Percentiles rank a stretch among this genome's conserved stretches.
These are phyloP conservation scores for Drosophila bifasciata DNA, from an alignment of 1,140 invertebrate species.

Conservation along the genomic window DNA sequence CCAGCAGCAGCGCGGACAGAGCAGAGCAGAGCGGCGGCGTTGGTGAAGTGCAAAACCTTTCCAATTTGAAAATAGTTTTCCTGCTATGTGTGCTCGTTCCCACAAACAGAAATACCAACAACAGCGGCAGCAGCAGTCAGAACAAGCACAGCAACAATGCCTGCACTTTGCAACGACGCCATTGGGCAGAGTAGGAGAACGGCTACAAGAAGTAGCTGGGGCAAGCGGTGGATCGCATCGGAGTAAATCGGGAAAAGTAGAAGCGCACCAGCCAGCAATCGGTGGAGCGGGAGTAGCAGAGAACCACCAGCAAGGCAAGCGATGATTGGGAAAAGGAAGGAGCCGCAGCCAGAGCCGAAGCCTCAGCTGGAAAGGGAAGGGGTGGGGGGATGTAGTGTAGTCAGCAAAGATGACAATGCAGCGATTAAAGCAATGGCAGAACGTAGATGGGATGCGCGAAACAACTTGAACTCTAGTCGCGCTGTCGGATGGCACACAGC, in stretches of 20 bases:
- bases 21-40: conserved; percentile 33
- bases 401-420: conserved; percentile 73
- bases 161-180: conserved; percentile 18
- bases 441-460: conserved; percentile 25
- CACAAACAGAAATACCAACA: conserved; percentile 55
- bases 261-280: too few relatives aligned
- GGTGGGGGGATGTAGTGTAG: not conserved
- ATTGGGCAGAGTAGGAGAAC: conserved; percentile 1
- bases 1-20: too few relatives aligned
- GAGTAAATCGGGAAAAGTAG: too few relatives aligned
- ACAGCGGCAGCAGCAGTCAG: conserved; percentile 27
- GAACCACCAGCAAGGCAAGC: conserved; percentile 23
- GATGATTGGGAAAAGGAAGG: conserved; percentile 16
- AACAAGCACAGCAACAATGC: conserved; percentile 42
- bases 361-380: not conserved
- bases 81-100: conserved; percentile 72
- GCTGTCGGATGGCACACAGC: conserved; percentile 17
- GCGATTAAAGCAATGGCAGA: conserved; percentile 77
- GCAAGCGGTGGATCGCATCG: too few relatives aligned
- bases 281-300: not conserved
- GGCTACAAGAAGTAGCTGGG: not conserved
- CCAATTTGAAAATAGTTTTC: conserved; percentile 81
- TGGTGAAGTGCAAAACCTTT: conserved; percentile 80
- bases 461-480: conserved; percentile 68
- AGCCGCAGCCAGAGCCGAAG: too few relatives aligned